Base-by-base conservation (phyloP, 92 coral and sea anemone species). In the Phenganax marumi region DNA sequence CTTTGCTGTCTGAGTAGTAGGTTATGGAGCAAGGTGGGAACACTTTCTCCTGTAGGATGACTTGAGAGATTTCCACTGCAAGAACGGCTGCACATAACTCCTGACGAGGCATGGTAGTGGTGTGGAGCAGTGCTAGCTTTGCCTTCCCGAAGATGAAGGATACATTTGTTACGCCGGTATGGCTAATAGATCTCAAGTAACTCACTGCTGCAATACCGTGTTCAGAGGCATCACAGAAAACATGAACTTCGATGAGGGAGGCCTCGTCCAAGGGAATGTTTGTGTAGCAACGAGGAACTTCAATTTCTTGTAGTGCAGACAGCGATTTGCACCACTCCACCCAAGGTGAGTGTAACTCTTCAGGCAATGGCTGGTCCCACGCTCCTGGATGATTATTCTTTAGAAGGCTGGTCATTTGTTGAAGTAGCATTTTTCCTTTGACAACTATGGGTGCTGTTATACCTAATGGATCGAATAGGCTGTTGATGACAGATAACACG, bases 71-170 rank as follows among this genome's bases (percentile, higher is more conserved):
- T n/a, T n/a, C 60, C 11, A 17, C 60, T 10, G 60, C 60, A 17
- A 54, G 60, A 17, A 54, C 60, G 60, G 60, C 60, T 10, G 60
- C 60, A 17, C 60, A 54, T 17, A 54, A 54, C 60, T 54, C 60
- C 60, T 10, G 17, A 10, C 60, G 10, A 17, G 60, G 60, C 11
- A 54, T 54, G 17, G 60, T 54, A 17, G 60, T 54, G 17, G 60
- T 17, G 17, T 54, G 17, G 17, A 17, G 17, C 10, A 17, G 60
- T 17, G 60, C 60, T 17, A 54, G 60, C 17, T 17, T 54, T 54
- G 60, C 60, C 60, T 54, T 54, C 60, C 17, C 60, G 17, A 54
- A 54, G 60, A 54, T 17, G 60, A 54, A 54, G 60, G 60, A 54
- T 10, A 54, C 60, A 10, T 54, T 10, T 10, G 17, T 17, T 17